Percentiles rank a stretch among this genome's conserved stretches.
Evolutionary conservation across 2,888 invertebrate species (phyloP).

Genomic region (Liposcelis brunnea): DNA sequence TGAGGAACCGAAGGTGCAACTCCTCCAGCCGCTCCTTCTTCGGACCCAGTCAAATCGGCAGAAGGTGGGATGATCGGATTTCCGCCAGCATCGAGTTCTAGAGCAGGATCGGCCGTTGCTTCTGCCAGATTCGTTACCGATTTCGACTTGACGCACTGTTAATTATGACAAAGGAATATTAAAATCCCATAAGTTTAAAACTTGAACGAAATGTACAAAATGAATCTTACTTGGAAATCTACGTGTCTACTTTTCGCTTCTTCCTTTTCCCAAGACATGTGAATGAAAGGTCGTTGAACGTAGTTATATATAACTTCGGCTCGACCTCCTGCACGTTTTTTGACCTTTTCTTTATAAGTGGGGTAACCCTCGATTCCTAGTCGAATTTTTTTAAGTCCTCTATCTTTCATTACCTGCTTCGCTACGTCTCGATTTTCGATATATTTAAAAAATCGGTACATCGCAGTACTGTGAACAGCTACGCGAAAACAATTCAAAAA

Average conservation of each 20-base stretch:
- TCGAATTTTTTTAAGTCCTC: slow-evolving; percentile 95
- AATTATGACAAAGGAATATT: slow-evolving; percentile 5
- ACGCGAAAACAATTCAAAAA: slow-evolving; percentile 20
- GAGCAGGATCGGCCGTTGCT: slow-evolving; percentile 78
- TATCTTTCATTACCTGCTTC: slow-evolving; percentile 95
- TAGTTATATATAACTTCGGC: slow-evolving; percentile 99
- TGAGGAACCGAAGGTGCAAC: slow-evolving; percentile 5
- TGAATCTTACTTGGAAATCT: slow-evolving; percentile 59
- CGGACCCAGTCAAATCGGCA: slow-evolving; percentile 7
- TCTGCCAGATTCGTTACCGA: slow-evolving; percentile 93
- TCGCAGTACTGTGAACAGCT: slow-evolving; percentile 85
- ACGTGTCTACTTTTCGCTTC: slow-evolving; percentile 98
- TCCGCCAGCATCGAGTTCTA: slow-evolving; percentile 45
- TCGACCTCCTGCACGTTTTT: slow-evolving; percentile 82
- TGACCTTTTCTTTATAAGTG: slow-evolving; percentile 97
- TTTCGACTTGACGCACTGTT: slow-evolving; percentile 92
- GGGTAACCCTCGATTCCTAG: slow-evolving; percentile 98
- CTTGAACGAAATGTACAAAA: no score
- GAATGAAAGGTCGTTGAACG: slow-evolving; percentile 96
- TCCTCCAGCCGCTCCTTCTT: slow-evolving; percentile 18
- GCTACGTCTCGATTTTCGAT: slow-evolving; percentile 99
- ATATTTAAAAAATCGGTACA: slow-evolving; percentile 98
- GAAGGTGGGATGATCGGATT: slow-evolving; percentile 24
- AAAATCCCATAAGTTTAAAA: no score
- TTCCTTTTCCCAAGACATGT: slow-evolving; percentile 99